Evolutionary conservation across 2,797 vertebrate genomes (phyloP).

Genomic region (Gambusia yucatana): DNA sequence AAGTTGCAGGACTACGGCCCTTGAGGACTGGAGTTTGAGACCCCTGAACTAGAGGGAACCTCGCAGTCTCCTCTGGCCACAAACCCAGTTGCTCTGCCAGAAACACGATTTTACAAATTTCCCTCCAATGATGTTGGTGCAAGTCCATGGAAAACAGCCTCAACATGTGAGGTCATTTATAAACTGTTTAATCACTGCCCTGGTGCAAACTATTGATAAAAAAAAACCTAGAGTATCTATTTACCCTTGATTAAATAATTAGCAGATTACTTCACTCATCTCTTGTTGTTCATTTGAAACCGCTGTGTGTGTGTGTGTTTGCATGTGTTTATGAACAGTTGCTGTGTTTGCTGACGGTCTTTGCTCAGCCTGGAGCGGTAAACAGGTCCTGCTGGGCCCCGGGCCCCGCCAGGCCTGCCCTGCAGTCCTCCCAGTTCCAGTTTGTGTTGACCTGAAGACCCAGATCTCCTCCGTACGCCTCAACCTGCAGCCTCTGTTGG

Average conservation of each 20-base stretch:
- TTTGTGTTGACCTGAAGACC: slow-evolving; percentile 26
- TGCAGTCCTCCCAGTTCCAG: slow-evolving; percentile 2
- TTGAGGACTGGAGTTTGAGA: too few relatives aligned
- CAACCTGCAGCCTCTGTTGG: slow-evolving; percentile 74
- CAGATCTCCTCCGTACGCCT: slow-evolving; percentile 48
- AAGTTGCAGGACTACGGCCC: too few relatives aligned
- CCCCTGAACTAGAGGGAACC: too few relatives aligned
- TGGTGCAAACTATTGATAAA: background rate
- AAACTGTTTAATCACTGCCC: background rate
- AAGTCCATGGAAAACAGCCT: background rate
- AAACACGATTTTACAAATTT: too few relatives aligned
- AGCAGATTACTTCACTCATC: background rate
- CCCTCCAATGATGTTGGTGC: too few relatives aligned
- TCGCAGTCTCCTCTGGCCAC: too few relatives aligned
- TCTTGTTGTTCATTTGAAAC: background rate
- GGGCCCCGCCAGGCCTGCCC: slow-evolving; percentile 3
- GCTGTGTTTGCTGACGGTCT: slow-evolving; percentile 65
- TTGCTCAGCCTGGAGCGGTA: slow-evolving; percentile 71
- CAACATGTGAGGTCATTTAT: too few relatives aligned
- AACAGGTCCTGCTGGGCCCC: slow-evolving; percentile 60
- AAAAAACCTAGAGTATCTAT: background rate
- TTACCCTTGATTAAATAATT: background rate
- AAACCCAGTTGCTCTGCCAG: too few relatives aligned
- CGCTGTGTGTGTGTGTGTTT: background rate
- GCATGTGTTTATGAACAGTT: slow-evolving; percentile 51